phyloP scores from a whole-genome alignment of 1,140 invertebrate species.

The Drosophila simulans region DNA sequence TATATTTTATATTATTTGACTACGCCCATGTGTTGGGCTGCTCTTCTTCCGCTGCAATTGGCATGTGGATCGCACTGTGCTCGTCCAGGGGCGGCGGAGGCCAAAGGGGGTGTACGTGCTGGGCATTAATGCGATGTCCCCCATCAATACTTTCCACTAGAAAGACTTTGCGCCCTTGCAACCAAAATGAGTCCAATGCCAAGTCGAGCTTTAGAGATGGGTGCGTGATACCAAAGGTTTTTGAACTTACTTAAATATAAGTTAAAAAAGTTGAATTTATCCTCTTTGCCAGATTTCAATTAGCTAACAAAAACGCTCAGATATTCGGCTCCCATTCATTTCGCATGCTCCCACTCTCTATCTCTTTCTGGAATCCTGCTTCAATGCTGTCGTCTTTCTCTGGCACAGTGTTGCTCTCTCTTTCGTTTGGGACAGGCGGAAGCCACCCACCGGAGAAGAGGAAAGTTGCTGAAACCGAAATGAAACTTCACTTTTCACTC shows the following conservation, averaged over 20 bases:
- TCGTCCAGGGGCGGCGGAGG: slow-evolving; percentile 9
- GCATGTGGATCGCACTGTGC: slow-evolving; percentile 55
- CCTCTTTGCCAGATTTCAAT: neutral
- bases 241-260: neutral
- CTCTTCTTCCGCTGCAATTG: slow-evolving; percentile 36
- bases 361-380: neutral
- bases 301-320: neutral
- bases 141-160: neutral
- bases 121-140: slow-evolving; percentile 58
- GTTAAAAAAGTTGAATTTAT: neutral
- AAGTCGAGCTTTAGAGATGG: slow-evolving; percentile 33
- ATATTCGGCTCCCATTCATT: neutral
- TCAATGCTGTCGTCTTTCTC: neutral
- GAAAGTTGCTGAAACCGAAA: slow-evolving; percentile 61
- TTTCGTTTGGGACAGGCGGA: slow-evolving; percentile 18
- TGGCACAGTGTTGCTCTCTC: neutral
- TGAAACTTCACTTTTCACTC: slow-evolving; percentile 73
- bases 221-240: neutral
- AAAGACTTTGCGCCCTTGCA: slow-evolving; percentile 25
- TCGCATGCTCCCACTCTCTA: neutral
- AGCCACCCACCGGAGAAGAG: slow-evolving; percentile 40
- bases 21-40: slow-evolving; percentile 3
- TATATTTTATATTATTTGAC: neutral
- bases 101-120: slow-evolving; percentile 45
- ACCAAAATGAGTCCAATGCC: slow-evolving; percentile 66